Evolutionary conservation across 2,797 vertebrate species (phyloP).

Genomic region (Coregonus suidteri): DNA sequence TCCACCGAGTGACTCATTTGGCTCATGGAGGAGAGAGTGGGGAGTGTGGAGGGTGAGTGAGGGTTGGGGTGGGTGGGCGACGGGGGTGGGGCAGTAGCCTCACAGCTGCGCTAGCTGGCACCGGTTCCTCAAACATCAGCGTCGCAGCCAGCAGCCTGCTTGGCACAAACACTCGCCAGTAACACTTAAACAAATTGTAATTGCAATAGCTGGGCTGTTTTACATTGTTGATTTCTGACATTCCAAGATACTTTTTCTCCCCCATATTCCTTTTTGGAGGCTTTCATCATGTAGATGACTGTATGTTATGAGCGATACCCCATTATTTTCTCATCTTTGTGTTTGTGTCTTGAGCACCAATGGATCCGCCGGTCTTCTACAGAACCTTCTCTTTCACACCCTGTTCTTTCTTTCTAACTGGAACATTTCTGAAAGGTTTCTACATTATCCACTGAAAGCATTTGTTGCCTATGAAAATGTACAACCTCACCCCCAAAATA

Average conservation of each 20-base stretch:
- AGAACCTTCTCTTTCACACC: neutral
- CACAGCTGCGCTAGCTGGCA: conserved; percentile 82
- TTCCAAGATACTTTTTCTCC: conserved; percentile 29
- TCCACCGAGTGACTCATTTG: conserved; percentile 73
- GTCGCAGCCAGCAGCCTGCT: conserved; percentile 68
- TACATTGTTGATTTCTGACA: conserved; percentile 55
- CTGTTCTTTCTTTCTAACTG: neutral
- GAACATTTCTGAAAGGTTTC: neutral
- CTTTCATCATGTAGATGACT: conserved; percentile 37
- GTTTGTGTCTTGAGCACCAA: neutral
- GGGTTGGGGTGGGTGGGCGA: conserved; percentile 60
- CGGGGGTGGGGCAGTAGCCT: conserved; percentile 63
- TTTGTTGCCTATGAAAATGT: too few relatives aligned
- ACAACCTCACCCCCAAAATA: too few relatives aligned
- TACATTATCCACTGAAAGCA: too few relatives aligned
- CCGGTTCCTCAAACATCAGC: conserved; percentile 68
- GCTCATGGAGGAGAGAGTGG: conserved; percentile 64
- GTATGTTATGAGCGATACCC: conserved; percentile 27
- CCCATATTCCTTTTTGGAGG: conserved; percentile 2
- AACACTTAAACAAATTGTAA: conserved; percentile 74
- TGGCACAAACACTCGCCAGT: conserved; percentile 70
- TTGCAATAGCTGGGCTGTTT: conserved; percentile 44
- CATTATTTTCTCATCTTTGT: conserved; percentile 26
- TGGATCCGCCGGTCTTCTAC: neutral
- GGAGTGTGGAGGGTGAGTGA: conserved; percentile 42